Base-by-base conservation (phyloP, 2,113 vertebrate species). In the Phasianus colchicus region DNA sequence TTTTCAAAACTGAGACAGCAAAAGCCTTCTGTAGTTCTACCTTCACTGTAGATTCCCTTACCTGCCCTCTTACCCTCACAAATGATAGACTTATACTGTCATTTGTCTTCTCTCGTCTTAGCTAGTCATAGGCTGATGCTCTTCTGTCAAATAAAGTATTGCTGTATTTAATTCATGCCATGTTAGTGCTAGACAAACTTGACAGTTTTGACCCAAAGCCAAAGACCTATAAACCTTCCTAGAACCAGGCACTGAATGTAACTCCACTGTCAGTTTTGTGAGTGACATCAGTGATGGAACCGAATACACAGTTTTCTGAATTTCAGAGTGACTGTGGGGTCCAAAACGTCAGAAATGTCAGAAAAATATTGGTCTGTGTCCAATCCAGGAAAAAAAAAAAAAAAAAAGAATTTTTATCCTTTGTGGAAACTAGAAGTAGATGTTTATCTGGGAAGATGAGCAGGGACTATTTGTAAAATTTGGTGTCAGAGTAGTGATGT, bases 131-230 rank as follows among this genome's bases (percentile, higher is more conserved):
- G 70, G 10, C 52, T 38, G 43, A 70, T 90, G 36, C 45, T 77
- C 70, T 22, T 87, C 81, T 89, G 70, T 55, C 48, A 94, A 93
- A 92, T 87, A 84, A 83, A 90, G 86, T 79, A 93, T 90, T 90
- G 66, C 55, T 85, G 21, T 79, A 72, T 74, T 90, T 89, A 10
- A 0, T 85, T 95, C 78, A 66, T 66, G 84, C 92, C 95, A 71
- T 93, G 84, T 95, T 93, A 89, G 45, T 45, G 85, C 63, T 38
- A 70, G 48, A 43, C 43, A 86, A 93, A 78, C 30, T 29, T 93
- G 65, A 16, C 80, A 72, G 38, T 81, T 92, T 88, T 96, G 92
- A 93, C 83, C 77, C 18, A 54, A n/a, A 81, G 81, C 43, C 61
- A 86, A 84, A 75, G 81, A 79, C 73, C 70, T 21, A 9, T 81